phyloP scores from a whole-genome alignment of 2,888 invertebrate species.

The Yponomeuta plumbellus region DNA sequence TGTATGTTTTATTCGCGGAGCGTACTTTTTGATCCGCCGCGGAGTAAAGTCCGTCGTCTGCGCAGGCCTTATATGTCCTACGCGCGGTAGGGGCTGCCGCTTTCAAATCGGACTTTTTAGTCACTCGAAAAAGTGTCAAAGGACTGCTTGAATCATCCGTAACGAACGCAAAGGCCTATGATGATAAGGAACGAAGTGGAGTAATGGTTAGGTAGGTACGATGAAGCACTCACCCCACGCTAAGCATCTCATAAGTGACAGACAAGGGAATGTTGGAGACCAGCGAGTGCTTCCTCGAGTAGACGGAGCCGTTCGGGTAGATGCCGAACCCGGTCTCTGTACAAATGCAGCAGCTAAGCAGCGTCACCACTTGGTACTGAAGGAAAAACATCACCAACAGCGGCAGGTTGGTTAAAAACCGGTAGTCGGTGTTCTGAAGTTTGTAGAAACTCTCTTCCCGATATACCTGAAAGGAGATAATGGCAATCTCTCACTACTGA shows the following conservation, averaged over 20 bases:
- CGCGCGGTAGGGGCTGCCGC: no score
- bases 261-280: slow-evolving; percentile 87
- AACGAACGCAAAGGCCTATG: no score
- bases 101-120: no score
- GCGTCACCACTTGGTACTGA: slow-evolving; percentile 85
- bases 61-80: no score
- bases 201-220: not conserved
- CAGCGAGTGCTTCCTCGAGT: slow-evolving; percentile 67
- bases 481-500: not conserved
- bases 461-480: slow-evolving; percentile 75
- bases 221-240: slow-evolving; percentile 32
- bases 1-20: no score
- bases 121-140: no score
- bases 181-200: not conserved
- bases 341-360: slow-evolving; percentile 87
- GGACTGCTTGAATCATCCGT: no score
- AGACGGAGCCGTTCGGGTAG: slow-evolving; percentile 76
- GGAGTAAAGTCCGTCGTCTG: no score
- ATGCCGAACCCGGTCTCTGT: slow-evolving; percentile 89
- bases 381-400: slow-evolving; percentile 85
- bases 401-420: slow-evolving; percentile 86
- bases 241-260: slow-evolving; percentile 26
- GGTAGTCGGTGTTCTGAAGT: slow-evolving; percentile 78
- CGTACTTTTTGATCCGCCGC: no score
- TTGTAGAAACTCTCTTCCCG: slow-evolving; percentile 79